phyloP scores from a whole-genome alignment of 1,140 invertebrate species.

The Lepidurus couesii region DNA sequence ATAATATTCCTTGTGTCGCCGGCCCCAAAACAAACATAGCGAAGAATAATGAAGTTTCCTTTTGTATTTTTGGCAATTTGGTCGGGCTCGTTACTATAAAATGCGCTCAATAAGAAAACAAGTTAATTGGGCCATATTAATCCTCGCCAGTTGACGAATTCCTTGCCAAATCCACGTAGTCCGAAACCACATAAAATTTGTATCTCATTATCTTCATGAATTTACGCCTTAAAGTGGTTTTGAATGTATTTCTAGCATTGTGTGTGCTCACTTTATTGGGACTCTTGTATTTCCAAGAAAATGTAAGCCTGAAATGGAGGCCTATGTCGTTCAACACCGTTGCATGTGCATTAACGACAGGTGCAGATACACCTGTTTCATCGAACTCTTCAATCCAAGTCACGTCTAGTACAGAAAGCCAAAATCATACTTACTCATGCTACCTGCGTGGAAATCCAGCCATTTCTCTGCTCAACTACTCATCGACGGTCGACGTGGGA shows the following conservation, averaged over 20 bases:
- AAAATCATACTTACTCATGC: background rate
- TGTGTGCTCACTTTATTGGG: background rate
- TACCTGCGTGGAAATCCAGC: background rate
- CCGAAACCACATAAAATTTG: background rate
- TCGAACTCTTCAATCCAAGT: background rate
- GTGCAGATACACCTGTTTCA: background rate
- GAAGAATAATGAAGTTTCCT: too few relatives aligned
- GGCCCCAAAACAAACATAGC: too few relatives aligned
- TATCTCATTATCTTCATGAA: background rate
- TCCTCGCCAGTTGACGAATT: too few relatives aligned
- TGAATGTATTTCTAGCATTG: background rate
- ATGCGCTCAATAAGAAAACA: too few relatives aligned
- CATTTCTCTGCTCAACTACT: background rate
- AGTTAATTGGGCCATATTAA: too few relatives aligned
- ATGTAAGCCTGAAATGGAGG: background rate
- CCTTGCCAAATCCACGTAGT: background rate
- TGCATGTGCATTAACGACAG: background rate
- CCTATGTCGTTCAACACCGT: background rate
- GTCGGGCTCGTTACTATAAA: too few relatives aligned
- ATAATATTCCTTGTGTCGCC: too few relatives aligned
- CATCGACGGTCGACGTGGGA: background rate
- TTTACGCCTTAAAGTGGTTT: background rate
- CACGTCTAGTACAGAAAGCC: background rate
- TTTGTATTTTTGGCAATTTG: too few relatives aligned
- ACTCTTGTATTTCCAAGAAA: conserved; percentile 1